A percentile compares a stretch with the other conserved stretches of the same genome.
Conservation (phyloP, 35 echinoderm and acorn worm genomes). For the Ptychodera flava region DNA sequence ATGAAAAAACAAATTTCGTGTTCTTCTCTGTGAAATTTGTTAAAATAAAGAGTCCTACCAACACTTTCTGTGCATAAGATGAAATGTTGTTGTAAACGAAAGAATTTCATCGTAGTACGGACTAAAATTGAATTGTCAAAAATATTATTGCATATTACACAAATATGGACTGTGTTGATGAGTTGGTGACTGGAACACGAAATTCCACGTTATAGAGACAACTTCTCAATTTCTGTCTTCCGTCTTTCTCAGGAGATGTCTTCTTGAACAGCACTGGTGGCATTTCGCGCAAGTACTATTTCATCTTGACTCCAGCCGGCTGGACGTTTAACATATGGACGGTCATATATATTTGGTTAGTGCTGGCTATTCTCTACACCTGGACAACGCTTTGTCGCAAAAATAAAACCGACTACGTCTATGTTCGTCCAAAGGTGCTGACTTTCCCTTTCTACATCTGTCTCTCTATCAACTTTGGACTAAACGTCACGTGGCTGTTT, state of each 20-base stretch:
- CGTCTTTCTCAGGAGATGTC: not conserved
- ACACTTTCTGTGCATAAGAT: no score
- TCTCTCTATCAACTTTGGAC: constrained; percentile 17
- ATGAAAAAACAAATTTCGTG: no score
- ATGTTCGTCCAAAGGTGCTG: not conserved
- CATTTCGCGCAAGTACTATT: not conserved
- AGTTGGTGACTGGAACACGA: not conserved
- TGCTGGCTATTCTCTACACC: not conserved
- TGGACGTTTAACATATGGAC: not conserved
- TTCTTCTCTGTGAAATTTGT: no score
- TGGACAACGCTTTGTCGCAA: not conserved
- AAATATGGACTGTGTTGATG: not conserved
- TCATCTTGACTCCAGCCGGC: not conserved
- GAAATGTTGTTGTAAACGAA: no score
- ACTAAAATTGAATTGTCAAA: no score
- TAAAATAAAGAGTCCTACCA: no score
- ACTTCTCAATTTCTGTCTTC: not conserved
- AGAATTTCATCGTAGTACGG: no score
- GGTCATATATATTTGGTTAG: not conserved
- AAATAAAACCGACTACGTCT: not conserved
- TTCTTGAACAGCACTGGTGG: not conserved
- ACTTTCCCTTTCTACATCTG: not conserved
- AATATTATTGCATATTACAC: not conserved
- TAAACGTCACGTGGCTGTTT: constrained; percentile 50
- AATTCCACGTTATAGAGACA: no score